Base-by-base conservation (phyloP, 2,888 invertebrate genomes). In the Melinaea marsaeus region DNA sequence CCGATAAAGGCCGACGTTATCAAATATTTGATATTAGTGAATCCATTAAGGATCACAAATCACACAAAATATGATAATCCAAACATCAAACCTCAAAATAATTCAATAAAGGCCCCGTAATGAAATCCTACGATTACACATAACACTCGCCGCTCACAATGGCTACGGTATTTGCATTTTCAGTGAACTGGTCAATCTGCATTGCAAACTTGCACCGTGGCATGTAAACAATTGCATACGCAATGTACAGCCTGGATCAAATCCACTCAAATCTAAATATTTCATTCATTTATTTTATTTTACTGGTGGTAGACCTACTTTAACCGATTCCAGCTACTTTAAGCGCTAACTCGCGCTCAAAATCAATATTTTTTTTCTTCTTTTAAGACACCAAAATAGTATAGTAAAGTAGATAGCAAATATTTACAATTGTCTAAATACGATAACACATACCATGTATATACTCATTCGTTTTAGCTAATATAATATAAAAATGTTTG, bases 181-280 rank as follows among this genome's bases (percentile, higher is more conserved):
- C 84, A 82, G 82, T 81, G 79, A 81, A 81, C 83, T 76, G 79
- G 76, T 80, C 86, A 85, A 86, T 86, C 85, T 86, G 84, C 83
- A 86, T 79, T 86, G 86, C 86, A 85, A 86, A 85, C 86, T 79
- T 77, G 72, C 75, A 71, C 75, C 75, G 77, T 75, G 78, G 74
- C 77, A 79, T 82, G 82, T 80, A 78, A 80, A 79, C 79, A 78
- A 75, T 69, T 56, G 63, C 78, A 74, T 74, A 75, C 37, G 47
- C 47, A 62, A 58, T 51, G 51, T 51, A 51, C 51, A 62, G 58
- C 58, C 57, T 55, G 60, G 47, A 47, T 32, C 55, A 45, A 37
- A 64, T 33, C 13, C 58, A 42, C 11, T 11, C 45, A 64, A 55
- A 57, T 58, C 57, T 47, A 57, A 46, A 59, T 32, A 9, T 34